These are phyloP conservation scores for Ganaspis brasiliensis DNA, from an alignment of 2,888 invertebrate species.

Conservation along the genomic window DNA sequence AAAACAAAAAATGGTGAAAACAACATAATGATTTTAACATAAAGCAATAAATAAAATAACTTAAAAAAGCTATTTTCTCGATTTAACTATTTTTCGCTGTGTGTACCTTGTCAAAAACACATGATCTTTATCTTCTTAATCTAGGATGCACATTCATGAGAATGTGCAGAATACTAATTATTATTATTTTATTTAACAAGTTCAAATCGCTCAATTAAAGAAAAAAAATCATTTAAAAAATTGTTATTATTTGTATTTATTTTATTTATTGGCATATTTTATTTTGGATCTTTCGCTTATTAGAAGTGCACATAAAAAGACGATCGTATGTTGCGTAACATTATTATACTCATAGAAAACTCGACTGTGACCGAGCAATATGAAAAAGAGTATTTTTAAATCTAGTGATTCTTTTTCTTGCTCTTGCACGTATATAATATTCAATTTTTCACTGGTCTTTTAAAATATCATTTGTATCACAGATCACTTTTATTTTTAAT, in stretches of 20 bases:
- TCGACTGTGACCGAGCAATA: conserved; percentile 17
- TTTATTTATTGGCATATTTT: background rate
- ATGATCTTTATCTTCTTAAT: conserved; percentile 17
- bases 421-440: background rate
- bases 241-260: background rate
- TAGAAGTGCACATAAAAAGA: conserved; percentile 2
- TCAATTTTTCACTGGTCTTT: background rate
- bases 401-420: background rate
- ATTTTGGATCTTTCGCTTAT: background rate
- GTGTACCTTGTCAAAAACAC: conserved; percentile 5
- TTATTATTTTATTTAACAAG: background rate
- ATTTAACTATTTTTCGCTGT: too few relatives aligned
- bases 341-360: background rate
- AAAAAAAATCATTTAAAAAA: background rate
- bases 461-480: conserved; percentile 7
- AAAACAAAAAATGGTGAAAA: too few relatives aligned
- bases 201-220: background rate
- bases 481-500: conserved; percentile 9
- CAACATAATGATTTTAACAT: too few relatives aligned
- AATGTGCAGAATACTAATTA: conserved; percentile 3
- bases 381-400: background rate
- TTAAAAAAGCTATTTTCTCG: too few relatives aligned
- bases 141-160: conserved; percentile 15
- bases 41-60: too few relatives aligned
- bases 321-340: conserved; percentile 19